Percentiles rank a stretch among this genome's conserved stretches.
Evolutionary conservation across 2,797 vertebrate genomes (phyloP).

Genomic region (Mionectes olivaceus): DNA sequence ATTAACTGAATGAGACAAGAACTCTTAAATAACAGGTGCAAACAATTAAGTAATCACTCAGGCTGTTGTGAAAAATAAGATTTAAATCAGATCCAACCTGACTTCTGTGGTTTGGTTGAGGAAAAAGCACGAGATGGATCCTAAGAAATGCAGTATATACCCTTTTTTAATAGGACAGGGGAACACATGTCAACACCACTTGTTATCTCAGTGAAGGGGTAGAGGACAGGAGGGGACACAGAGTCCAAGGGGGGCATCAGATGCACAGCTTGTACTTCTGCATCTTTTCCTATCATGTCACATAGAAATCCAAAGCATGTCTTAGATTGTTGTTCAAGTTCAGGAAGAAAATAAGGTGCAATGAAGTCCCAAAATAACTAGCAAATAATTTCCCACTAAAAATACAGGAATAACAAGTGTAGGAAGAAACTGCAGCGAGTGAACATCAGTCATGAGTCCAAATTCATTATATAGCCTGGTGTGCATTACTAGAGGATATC

Average conservation of each 20-base stretch:
- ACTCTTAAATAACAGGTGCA: conserved; percentile 30
- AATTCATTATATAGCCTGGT: background rate
- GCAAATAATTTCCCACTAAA: background rate
- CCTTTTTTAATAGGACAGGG: background rate
- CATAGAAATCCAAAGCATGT: background rate
- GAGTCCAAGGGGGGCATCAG: background rate
- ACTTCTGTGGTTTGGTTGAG: background rate
- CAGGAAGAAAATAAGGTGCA: background rate
- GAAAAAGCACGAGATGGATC: background rate
- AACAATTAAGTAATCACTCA: conserved; percentile 41
- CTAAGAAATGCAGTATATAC: background rate
- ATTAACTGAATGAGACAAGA: conserved; percentile 20
- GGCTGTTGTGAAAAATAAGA: background rate
- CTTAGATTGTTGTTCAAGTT: background rate
- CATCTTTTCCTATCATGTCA: background rate
- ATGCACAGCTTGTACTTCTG: background rate
- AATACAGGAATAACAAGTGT: background rate
- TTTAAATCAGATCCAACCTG: background rate
- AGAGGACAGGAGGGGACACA: background rate
- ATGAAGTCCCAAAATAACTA: background rate
- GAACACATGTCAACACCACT: rapidly evolving
- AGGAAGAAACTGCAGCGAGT: background rate
- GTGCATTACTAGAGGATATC: background rate
- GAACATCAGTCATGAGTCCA: background rate
- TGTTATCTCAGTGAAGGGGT: background rate